Evolutionary conservation across 2,888 invertebrate genomes (phyloP), one percentile per base, ranked within the genome.

Genomic region (Andricus quercusramuli): DNA sequence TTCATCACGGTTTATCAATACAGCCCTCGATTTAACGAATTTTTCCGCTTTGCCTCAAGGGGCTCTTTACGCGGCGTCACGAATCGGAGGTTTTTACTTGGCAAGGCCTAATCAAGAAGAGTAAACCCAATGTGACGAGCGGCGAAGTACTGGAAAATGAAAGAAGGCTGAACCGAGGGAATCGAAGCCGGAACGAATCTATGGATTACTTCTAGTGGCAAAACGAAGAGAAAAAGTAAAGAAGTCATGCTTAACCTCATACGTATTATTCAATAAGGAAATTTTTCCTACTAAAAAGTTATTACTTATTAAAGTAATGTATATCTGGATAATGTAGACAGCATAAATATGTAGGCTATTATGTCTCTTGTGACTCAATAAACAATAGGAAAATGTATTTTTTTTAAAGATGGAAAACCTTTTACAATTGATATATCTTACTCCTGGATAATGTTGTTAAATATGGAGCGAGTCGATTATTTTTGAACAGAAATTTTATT

Each of bases 91-190:
- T 64, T 64, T 74, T 90, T 90, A 89, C 89, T 89, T 88, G 88
- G 87, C 86, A 85, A 89, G 89, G 91, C 91, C 91, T 92, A 92
- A 92, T 92, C 92, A 92, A 90, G 91, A 91, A 92, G 89, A 91
- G 92, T 92, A 92, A 92, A 91, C 91, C 84, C 86, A 84, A 87
- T 88, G 90, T 88, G 89, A 89, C 87, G 90, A 87, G 84, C 83
- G 84, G 82, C 78, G 85, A 79, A 85, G 74, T 56, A 74, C 29
- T 56, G 65, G 67, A 80, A 83, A 84, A 83, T 76, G 78, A 80
- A 84, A 82, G 80, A 84, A 80, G 82, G 79, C 85, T 78, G 83
- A 84, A 83, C 80, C 78, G 78, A 82, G 79, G 76, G 79, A 89
- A 86, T 87, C 83, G 88, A 85, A 88, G 83, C 86, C 83, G 86